phyloP scores from a whole-genome alignment of 2,797 vertebrate genomes.

The Pelochelys cantorii region DNA sequence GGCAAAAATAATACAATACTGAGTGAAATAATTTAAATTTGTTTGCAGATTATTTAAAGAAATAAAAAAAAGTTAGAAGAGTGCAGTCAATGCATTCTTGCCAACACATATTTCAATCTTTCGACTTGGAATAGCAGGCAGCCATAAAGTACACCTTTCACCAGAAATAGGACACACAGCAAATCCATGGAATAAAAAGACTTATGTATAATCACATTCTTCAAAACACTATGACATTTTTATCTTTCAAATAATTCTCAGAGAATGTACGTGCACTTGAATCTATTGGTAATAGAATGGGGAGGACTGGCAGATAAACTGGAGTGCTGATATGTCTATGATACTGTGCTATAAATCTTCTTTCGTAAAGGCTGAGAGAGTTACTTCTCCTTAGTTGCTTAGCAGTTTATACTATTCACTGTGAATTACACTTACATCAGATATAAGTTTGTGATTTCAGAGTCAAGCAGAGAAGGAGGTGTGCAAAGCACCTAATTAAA shows the following conservation, averaged over 20 bases:
- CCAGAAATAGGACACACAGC: neutral
- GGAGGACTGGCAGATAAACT: neutral
- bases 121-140: constrained; percentile 6
- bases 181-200: constrained; percentile 1
- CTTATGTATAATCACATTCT: neutral
- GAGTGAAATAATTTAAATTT: constrained; percentile 39
- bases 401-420: neutral
- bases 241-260: constrained; percentile 37
- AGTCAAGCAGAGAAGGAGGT: neutral
- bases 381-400: neutral
- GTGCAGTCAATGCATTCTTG: constrained; percentile 36
- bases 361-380: neutral
- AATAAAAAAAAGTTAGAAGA: constrained; percentile 27
- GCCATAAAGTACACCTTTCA: neutral
- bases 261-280: neutral
- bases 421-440: constrained; percentile 25
- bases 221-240: neutral
- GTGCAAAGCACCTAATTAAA: constrained; percentile 50
- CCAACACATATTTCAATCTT: constrained; percentile 21
- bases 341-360: neutral
- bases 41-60: constrained; percentile 33
- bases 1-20: constrained; percentile 47
- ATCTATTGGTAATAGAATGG: neutral
- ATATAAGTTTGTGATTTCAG: constrained; percentile 36
- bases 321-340: neutral